Evolutionary conservation across 92 coral and sea anemone genomes (phyloP).

Genomic region (Diadumene lineata): DNA sequence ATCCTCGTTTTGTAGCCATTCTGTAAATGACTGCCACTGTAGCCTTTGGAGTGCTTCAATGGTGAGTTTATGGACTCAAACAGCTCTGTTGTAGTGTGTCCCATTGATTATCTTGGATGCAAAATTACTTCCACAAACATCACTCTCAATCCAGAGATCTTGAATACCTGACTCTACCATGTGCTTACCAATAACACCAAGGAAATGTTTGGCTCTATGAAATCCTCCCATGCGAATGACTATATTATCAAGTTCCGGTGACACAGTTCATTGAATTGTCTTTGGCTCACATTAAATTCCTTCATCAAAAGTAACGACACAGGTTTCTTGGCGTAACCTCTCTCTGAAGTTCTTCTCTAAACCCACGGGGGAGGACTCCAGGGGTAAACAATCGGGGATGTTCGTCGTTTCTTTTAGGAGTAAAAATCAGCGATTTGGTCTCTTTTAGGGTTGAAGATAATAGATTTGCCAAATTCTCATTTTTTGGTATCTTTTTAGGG

Average conservation of each 20-base stretch:
- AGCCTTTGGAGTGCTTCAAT: constrained; percentile 28
- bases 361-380: no score
- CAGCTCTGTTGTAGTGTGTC: constrained; percentile 41
- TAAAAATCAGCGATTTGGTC: no score
- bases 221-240: constrained; percentile 30
- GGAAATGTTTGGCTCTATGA: constrained; percentile 23
- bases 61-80: constrained; percentile 24
- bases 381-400: no score
- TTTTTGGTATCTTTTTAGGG: no score
- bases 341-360: constrained; percentile 15
- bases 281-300: constrained; percentile 24
- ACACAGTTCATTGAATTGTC: constrained; percentile 24
- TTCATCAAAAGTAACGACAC: constrained; percentile 22
- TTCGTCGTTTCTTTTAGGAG: no score
- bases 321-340: constrained; percentile 4
- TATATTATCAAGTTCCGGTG: constrained; percentile 19
- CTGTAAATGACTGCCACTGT: constrained; percentile 22
- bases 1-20: constrained; percentile 11
- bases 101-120: constrained; percentile 23
- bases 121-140: constrained; percentile 18
- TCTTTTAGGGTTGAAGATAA: no score
- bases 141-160: constrained; percentile 32
- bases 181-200: constrained; percentile 18
- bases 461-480: no score
- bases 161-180: constrained; percentile 19